Percentiles rank a stretch among this genome's conserved stretches.
Conservation (phyloP, 2,888 invertebrate species). For the Cheiracanthium punctorium region DNA sequence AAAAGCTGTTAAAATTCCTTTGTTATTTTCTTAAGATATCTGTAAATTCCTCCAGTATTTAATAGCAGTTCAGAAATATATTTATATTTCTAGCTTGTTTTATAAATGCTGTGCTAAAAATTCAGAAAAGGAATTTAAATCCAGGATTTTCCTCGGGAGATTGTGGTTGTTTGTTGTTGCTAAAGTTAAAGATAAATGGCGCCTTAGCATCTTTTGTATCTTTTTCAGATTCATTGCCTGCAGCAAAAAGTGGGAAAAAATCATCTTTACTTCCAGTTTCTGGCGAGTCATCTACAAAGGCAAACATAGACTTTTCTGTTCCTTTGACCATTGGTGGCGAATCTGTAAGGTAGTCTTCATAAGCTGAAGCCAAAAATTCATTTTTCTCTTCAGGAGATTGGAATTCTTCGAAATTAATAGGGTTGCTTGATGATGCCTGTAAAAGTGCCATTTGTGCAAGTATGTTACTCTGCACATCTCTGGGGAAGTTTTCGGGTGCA, state of each 20-base stretch:
- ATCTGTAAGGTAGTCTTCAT: background rate
- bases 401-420: background rate
- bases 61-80: no score
- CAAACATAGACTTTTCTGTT: background rate
- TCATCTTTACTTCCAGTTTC: background rate
- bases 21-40: no score
- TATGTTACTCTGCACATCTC: background rate
- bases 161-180: background rate
- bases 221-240: background rate
- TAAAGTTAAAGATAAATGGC: constrained; percentile 6
- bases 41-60: no score
- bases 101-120: no score
- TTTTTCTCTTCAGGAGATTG: background rate
- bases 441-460: background rate
- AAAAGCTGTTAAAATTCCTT: no score
- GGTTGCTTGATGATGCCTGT: background rate
- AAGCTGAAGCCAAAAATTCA: background rate
- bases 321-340: background rate
- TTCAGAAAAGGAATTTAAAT: constrained; percentile 20
- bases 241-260: constrained; percentile 19
- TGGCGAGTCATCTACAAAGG: background rate
- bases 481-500: background rate
- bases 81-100: no score
- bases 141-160: background rate
- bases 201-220: background rate